Evolutionary conservation across 92 coral and sea anemone species (phyloP), one percentile per base, ranked within the genome.

Genomic region (Meandrina meandrites): DNA sequence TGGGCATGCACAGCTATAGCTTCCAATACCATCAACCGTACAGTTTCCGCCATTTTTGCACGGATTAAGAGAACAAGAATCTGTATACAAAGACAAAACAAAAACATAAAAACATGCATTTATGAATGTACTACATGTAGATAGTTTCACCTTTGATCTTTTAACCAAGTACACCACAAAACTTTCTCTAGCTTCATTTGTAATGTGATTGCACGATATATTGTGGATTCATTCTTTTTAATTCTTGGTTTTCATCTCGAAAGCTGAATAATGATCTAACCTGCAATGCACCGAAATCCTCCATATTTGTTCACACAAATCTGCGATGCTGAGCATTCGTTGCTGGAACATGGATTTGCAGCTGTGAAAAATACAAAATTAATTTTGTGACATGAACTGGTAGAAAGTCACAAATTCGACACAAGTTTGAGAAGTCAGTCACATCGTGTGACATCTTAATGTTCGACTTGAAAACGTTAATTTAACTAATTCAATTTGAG

Each of bases 1-100:
- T 5, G 79, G 86, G 21, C 86, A 83, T 70, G 35, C 24, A 14
- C 86, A 83, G 0, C 0, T 70, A 70, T 71, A 83, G 22, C 66
- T 21, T 32, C 86, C 68, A 47, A 19, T 15, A 36, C 15, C 37
- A 53, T 73, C 35, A 27, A 21, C 31, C n/a, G 86, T 31, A 48
- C 86, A 83, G 69, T 83, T 83, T 30, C 86, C 86, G 17, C 79
- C 86, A 72, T 83, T 70, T 83, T 83, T 8, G 79, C 86, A 83
- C 12, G 86, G 86, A n/a, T 48, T 68, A 12, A 53, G 68, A 31
- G 78, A 70, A 54, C 86, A 83, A 1, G 45, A 28, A 34, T 83
- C 86, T 83, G 34, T 21, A 22, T 28, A 27, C 32, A 53, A 3
- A 10, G 28, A 15, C 0, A 77, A 47, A 76, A 3, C 14, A 9